These are phyloP conservation scores for Limnephilus rhombicus DNA, from an alignment of 2,888 invertebrate species.

Conservation along the genomic window DNA sequence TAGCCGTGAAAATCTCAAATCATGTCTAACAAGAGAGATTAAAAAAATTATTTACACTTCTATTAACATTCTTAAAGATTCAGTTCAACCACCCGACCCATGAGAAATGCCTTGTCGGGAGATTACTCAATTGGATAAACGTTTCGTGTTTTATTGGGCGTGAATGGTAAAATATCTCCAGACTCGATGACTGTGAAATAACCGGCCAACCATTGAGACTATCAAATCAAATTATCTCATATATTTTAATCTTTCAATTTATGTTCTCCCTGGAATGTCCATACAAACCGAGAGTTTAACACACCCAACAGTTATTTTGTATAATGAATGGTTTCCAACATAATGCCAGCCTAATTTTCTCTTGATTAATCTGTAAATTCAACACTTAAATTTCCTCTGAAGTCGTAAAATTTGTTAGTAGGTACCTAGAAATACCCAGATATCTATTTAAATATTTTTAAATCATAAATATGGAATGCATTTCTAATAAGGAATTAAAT, in stretches of 20 bases:
- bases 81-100: neutral
- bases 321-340: too few relatives aligned
- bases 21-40: neutral
- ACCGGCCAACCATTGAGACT: neutral
- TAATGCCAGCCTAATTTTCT: too few relatives aligned
- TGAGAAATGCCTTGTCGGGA: conserved; percentile 3
- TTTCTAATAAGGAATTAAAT: too few relatives aligned
- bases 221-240: neutral
- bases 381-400: too few relatives aligned
- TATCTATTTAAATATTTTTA: too few relatives aligned
- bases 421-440: too few relatives aligned
- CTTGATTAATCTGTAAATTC: too few relatives aligned
- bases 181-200: neutral
- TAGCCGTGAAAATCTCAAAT: too few relatives aligned
- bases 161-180: conserved; percentile 29
- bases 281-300: neutral
- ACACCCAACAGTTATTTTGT: too few relatives aligned
- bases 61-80: neutral
- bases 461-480: too few relatives aligned
- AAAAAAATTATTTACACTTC: neutral
- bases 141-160: conserved; percentile 41
- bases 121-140: conserved; percentile 21
- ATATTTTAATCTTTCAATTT: neutral
- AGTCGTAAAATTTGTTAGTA: too few relatives aligned
- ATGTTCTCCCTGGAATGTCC: neutral